Evolutionary conservation across 2,888 invertebrate genomes (phyloP).

Genomic region (Patella caerulea): DNA sequence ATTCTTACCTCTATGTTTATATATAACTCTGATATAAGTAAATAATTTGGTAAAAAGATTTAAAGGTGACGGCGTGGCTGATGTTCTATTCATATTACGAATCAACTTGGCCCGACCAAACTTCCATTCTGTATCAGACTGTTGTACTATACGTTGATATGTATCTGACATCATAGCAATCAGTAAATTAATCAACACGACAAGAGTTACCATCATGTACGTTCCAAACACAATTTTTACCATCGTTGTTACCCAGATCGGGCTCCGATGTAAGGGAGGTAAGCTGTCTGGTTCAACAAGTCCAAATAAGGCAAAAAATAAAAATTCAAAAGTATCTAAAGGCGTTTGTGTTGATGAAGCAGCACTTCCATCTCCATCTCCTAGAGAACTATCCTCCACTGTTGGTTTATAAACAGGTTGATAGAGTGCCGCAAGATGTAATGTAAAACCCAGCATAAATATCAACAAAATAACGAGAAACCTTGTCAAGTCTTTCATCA

Average conservation of each 20-base stretch:
- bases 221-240: constrained; percentile 85
- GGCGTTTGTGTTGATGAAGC: constrained; percentile 55
- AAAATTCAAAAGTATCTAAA: constrained; percentile 91
- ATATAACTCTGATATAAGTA: constrained; percentile 64
- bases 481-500: constrained; percentile 84
- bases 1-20: constrained; percentile 61
- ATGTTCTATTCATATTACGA: constrained; percentile 97
- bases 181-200: constrained; percentile 97
- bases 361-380: constrained; percentile 55
- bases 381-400: constrained; percentile 40
- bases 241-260: constrained; percentile 71
- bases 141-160: constrained; percentile 98
- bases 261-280: constrained; percentile 74
- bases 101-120: constrained; percentile 98
- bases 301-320: constrained; percentile 98
- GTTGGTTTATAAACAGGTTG: constrained; percentile 78
- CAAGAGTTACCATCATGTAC: constrained; percentile 97
- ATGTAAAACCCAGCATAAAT: constrained; percentile 98
- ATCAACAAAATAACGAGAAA: constrained; percentile 97
- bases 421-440: constrained; percentile 89
- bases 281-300: constrained; percentile 80
- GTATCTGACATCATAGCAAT: constrained; percentile 99
- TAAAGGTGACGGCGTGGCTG: constrained; percentile 96
- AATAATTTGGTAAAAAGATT: constrained; percentile 88
- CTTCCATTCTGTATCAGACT: constrained; percentile 99